Conservation (phyloP, 2,888 invertebrate species). For the Heteromurus nitidus region DNA sequence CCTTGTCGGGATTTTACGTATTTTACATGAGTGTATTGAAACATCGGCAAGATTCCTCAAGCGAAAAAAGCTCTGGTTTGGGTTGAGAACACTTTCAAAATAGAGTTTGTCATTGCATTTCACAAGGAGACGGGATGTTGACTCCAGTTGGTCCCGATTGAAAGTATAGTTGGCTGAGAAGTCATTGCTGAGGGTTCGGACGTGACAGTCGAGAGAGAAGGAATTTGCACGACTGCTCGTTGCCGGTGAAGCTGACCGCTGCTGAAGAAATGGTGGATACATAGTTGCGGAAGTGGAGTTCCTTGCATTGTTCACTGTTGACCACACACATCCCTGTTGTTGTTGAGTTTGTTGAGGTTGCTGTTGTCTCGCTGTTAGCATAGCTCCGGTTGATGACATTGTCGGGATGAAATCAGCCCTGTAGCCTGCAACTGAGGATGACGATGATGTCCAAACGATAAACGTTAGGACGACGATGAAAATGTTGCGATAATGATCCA, state of each 20-base stretch:
- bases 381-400: constrained; percentile 9
- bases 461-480: constrained; percentile 29
- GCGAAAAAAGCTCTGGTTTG: constrained; percentile 76
- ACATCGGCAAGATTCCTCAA: constrained; percentile 74
- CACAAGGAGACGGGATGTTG: constrained; percentile 78
- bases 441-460: constrained; percentile 42
- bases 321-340: constrained; percentile 67
- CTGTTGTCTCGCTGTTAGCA: constrained; percentile 13
- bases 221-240: constrained; percentile 20
- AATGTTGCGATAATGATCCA: constrained; percentile 20
- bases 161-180: constrained; percentile 85
- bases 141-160: constrained; percentile 67
- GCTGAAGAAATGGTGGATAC: constrained; percentile 42
- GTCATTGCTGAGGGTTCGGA: constrained; percentile 89
- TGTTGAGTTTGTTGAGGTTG: constrained; percentile 31
- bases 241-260: neutral
- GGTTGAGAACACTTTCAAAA: constrained; percentile 86
- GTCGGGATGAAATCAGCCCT: constrained; percentile 56
- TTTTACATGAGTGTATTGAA: constrained; percentile 75
- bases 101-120: constrained; percentile 86
- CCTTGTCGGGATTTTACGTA: constrained; percentile 73
- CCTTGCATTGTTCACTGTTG: constrained; percentile 25
- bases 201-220: constrained; percentile 82
- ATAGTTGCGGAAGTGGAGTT: constrained; percentile 16
- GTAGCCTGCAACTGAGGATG: constrained; percentile 56